Base-by-base conservation (phyloP, 2,888 invertebrate genomes). In the Agriopis aurantiaria region DNA sequence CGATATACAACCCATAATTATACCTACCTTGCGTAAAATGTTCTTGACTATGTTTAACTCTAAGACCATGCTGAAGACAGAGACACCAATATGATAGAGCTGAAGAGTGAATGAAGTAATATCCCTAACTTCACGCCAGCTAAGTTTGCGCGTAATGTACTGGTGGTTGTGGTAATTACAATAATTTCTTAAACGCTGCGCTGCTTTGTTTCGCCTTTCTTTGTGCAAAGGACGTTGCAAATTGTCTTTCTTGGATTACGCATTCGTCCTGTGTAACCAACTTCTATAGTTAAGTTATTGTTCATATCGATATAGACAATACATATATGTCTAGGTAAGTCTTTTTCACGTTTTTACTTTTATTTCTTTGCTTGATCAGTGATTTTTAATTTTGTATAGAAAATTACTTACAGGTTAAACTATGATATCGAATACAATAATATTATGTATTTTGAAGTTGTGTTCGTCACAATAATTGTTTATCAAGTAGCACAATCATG, bases 161-260 rank as follows among this genome's bases (percentile, higher is more conserved):
- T 23, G n/a, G 33, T 7, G 65, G 63, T 69, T 65, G 65, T 59
- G 33, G 53, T 69, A 65, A 71, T 70, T 67, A 71, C 60, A 46
- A 45, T 49, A 17, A 62, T 69, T 72, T 75, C 69, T 71, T 45
- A 40, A 41, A 63, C 57, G 8, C 40, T 11, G 51, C 14, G 40
- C 11, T 9, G 56, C 75, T 76, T 75, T 75, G 76, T 76, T 73
- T 58, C 41, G 45, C 60, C 67, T 76, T 76, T 75, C 75, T 75
- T 75, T 76, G 72, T 73, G 49, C 40, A 68, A 75, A 74, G 71
- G 74, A 69, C 71, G 64, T 61, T 68, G 67, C 43, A 56, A 65
- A 51, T 68, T 40, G 69, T 72, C 65, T 60, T 64, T 67, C 61
- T 64, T 60, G 17, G 17, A 67, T 71, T 71, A 46, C 55, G n/a